Base-by-base conservation (phyloP, 2,113 vertebrate genomes). In the Thermophis baileyi region DNA sequence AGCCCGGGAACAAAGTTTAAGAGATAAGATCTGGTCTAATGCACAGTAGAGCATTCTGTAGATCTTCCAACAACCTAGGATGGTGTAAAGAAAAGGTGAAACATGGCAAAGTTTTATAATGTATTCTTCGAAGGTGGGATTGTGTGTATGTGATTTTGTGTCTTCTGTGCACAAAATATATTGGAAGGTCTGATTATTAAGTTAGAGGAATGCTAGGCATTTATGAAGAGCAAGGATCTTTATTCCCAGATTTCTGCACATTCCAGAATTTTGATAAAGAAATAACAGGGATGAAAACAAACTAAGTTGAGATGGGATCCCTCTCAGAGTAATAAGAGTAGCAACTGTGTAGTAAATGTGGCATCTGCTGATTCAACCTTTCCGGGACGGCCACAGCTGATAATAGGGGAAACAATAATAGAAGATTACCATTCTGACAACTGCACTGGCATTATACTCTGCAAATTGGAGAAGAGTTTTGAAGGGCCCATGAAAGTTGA, bases 391-490 rank as follows among this genome's bases (percentile, higher is more conserved):
- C 20, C 74, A 53, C 40, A 24, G 18, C 53, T 54, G 53, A 25
- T 85, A 51, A 22, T 74, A 24, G 5, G 74, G 74, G 55, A 88
- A 47, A 95, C 92, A 10, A n/a, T 93, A 91, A 12, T 50, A 81
- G 18, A 24, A 46, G 81, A 30, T 40, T 81, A 86, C 14, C 89
- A 2, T 9, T 60, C 20, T 51, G 91, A 93, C 91, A 93, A 53
- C 69, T 4, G n/a, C 92, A 91, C 51, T 93, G 85, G 91, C 89
- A n/a, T 50, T 25, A 30, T 94, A 92, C 22, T 69, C n/a, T 46
- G 94, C 40, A 92, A 6, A 55, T n/a, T 51, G 93, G 89, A 35
- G 95, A 50, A 94, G 30, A 94, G 96, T 92, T 94, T 1, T 54
- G n/a, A 92, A 90, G 51, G 91, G 74, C 91, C 85, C 87, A 40